Base-by-base conservation (phyloP, 2,888 invertebrate genomes). In the Orthosia gothica region DNA sequence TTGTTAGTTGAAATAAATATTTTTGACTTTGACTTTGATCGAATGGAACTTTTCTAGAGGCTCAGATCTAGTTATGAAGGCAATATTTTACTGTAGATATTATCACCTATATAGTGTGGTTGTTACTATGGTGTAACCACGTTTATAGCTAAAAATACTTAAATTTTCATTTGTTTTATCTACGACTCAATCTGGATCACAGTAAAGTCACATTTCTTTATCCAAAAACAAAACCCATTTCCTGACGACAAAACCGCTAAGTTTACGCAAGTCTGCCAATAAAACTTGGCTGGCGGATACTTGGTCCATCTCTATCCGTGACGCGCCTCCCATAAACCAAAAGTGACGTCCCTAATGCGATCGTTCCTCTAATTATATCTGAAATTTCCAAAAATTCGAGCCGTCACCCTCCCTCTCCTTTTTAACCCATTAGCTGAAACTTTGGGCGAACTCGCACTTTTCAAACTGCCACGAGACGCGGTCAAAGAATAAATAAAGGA, bases 281-380 rank as follows among this genome's bases (percentile, higher is more conserved):
- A 92, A 91, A 88, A 89, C 88, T 88, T 88, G 92, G 93, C 91
- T 61, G 79, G 47, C 64, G 65, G 67, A 83, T 74, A 58, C 70
- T 81, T 67, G 63, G 80, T 79, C 84, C 84, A 74, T 81, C 81
- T 72, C 62, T 52, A 73, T 16, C 63, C 85, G 89, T 90, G 91
- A 91, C 87, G 89, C 86, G 91, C 91, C 89, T 86, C 89, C 91
- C 91, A 93, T 94, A 95, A 96, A 95, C 92, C 92, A 95, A 93
- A 94, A 96, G 93, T 95, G 95, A 96, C 95, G 91, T 91, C 92
- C 87, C 90, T 94, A 94, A 95, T 93, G 95, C 95, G 94, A 94
- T 95, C 93, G 89, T 92, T 91, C 87, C 92, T 92, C 93, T 96
- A 96, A 96, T 96, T 96, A 96, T 94, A 93, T 92, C 89, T 84